Evolutionary conservation across 2,888 invertebrate genomes (phyloP), one percentile per base, ranked within the genome.

Genomic region (Lasioglossum morio): DNA sequence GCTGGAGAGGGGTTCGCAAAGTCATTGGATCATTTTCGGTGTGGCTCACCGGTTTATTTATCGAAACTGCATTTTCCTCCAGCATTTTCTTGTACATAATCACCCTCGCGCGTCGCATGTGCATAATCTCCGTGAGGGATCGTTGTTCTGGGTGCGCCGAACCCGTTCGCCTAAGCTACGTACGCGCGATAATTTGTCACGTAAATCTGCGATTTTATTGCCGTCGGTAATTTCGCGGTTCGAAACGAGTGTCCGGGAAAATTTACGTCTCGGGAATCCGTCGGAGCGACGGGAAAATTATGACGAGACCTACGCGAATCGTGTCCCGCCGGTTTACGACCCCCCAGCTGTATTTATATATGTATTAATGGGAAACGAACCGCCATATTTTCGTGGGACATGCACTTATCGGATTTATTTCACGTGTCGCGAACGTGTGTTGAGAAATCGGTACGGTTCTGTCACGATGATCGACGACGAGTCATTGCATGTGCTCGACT

Each of bases 31-130:
- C 89, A 91, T 86, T 70, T 88, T 89, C 82, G 86, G 89, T 92
- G 92, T 92, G 92, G 92, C 92, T 92, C 92, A 89, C 89, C 84
- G 79, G 77, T 84, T 83, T 89, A 78, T 87, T 85, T 86, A 77
- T 76, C 73, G 79, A 82, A 69, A 70, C 79, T 10, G 69, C n/a
- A 46, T 46, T 16, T 46, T 46, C 46, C 46, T n/a, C 1, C 23
- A 57, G 57, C 57, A n/a, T 57, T n/a, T 57, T 80, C 82, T 87
- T 91, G 91, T 91, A 91, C 79, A 91, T 90, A 90, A 87, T 87
- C 87, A 86, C 70, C 77, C 82, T 83, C 77, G 86, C 77, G 78
- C 63, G 78, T 82, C 87, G 89, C 91, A 91, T 90, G 89, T 79
- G 87, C 85, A 87, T 84, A 89, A 82, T 86, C 73, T 85, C 84